Evolutionary conservation across 2,888 invertebrate species (phyloP).

Genomic region (Phengaris arion): DNA sequence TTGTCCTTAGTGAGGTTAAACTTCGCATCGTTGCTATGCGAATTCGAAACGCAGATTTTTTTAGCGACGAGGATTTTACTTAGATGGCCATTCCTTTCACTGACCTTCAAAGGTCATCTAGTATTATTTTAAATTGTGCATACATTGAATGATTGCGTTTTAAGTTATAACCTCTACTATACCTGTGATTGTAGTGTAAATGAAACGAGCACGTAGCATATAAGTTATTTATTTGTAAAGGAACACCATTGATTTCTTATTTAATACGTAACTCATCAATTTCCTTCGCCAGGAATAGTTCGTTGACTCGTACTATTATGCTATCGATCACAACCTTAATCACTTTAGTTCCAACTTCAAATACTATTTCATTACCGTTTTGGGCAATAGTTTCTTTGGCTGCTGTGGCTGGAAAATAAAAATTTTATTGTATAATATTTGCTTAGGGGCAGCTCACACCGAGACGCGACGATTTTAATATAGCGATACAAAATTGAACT

Average conservation of each 20-base stretch:
- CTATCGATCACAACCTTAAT: conserved; percentile 41
- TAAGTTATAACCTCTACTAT: too few species aligned
- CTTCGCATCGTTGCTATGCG: too few species aligned
- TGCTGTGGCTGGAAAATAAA: conserved; percentile 41
- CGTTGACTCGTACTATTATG: conserved; percentile 39
- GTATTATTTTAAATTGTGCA: too few species aligned
- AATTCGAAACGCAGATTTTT: too few species aligned
- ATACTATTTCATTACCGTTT: conserved; percentile 50
- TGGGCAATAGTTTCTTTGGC: conserved; percentile 43
- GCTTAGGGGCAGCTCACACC: too few species aligned
- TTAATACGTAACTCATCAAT: conserved; percentile 41
- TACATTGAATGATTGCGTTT: too few species aligned
- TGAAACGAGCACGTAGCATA: background rate
- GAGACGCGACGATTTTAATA: too few species aligned
- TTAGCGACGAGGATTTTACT: too few species aligned
- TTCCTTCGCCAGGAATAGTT: conserved; percentile 42
- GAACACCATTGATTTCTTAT: background rate
- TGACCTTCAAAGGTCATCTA: too few species aligned
- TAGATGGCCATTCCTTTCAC: too few species aligned
- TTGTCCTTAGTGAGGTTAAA: too few species aligned
- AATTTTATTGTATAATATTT: background rate
- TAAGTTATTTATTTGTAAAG: background rate
- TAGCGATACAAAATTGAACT: too few species aligned
- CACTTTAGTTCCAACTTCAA: conserved; percentile 48
- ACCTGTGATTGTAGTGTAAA: background rate